Conservation (phyloP, 2,888 invertebrate genomes). For the Parascotia fuliginaria region DNA sequence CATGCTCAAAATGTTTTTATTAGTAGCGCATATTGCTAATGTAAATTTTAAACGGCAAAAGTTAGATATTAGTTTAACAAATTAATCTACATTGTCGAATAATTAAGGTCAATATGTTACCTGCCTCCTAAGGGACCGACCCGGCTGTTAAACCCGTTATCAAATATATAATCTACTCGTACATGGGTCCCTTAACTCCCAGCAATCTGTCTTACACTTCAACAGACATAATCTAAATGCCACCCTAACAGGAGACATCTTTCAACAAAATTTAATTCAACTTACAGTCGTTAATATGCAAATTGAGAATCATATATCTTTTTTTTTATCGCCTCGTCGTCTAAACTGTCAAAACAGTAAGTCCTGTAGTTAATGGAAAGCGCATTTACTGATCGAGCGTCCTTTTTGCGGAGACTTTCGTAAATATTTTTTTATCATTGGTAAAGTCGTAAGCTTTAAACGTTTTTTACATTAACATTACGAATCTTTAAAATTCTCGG, state of each 20-base stretch:
- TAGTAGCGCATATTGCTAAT: too few relatives aligned
- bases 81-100: conserved; percentile 28
- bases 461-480: too few relatives aligned
- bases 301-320: conserved; percentile 25
- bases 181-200: conserved; percentile 22
- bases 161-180: conserved; percentile 49
- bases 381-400: conserved; percentile 5
- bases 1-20: too few relatives aligned
- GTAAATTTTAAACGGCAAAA: too few relatives aligned
- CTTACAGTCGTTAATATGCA: conserved; percentile 24
- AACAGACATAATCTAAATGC: conserved; percentile 20
- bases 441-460: too few relatives aligned
- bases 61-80: conserved; percentile 10
- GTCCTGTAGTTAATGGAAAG: conserved; percentile 27
- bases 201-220: conserved; percentile 46
- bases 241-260: conserved; percentile 16
- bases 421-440: too few relatives aligned
- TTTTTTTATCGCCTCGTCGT: conserved; percentile 20
- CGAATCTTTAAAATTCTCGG: too few relatives aligned
- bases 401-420: neutral
- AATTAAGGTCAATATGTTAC: conserved; percentile 36
- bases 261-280: conserved; percentile 42
- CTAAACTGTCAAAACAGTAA: conserved; percentile 27
- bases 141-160: conserved; percentile 31
- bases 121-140: conserved; percentile 19